These are phyloP conservation scores for Philopedon plagiatum DNA, from an alignment of 2,888 invertebrate genomes.

Conservation along the genomic window DNA sequence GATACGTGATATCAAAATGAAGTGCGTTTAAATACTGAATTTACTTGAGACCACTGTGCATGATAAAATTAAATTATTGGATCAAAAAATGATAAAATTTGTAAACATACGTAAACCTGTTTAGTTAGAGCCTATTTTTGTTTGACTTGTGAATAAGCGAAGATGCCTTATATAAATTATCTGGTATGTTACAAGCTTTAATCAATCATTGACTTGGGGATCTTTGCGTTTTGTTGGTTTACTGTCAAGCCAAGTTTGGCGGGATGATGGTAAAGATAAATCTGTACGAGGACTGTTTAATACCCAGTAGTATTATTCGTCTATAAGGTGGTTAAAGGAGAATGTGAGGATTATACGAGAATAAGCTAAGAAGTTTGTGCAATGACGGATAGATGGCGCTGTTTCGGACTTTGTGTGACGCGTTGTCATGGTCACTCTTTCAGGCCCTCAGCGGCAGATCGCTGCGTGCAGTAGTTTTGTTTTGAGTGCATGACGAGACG, in stretches of 20 bases:
- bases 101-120: slow-evolving; percentile 29
- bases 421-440: too few species aligned
- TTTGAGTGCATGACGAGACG: too few species aligned
- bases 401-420: too few species aligned
- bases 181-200: slow-evolving; percentile 14
- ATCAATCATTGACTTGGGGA: slow-evolving; percentile 18
- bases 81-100: slow-evolving; percentile 37
- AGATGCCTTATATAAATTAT: slow-evolving; percentile 15
- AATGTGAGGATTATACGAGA: too few species aligned
- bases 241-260: background rate
- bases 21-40: slow-evolving; percentile 15
- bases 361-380: too few species aligned
- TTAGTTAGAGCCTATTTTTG: slow-evolving; percentile 26
- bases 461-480: too few species aligned
- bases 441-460: too few species aligned
- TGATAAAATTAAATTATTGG: slow-evolving; percentile 33
- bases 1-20: slow-evolving; percentile 18
- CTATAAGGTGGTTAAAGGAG: too few species aligned
- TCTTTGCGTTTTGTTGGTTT: slow-evolving; percentile 4
- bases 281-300: background rate
- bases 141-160: slow-evolving; percentile 26
- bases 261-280: background rate
- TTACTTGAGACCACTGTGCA: slow-evolving; percentile 11
- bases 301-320: too few species aligned
- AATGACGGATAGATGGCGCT: too few species aligned